Conservation (phyloP, 2,888 invertebrate species). For the Pteria penguin region DNA sequence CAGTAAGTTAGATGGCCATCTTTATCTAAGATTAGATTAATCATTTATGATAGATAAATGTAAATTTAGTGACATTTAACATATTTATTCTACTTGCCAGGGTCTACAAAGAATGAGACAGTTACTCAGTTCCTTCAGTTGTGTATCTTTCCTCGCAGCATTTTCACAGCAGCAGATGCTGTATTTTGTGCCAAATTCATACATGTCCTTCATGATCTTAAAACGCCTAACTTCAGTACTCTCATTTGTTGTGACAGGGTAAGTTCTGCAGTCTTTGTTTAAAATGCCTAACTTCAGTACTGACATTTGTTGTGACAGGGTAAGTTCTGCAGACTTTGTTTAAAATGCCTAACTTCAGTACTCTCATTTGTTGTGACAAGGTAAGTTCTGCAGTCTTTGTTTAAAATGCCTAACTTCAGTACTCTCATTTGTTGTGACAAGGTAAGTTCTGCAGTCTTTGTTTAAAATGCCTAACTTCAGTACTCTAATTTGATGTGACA, state of each 20-base stretch:
- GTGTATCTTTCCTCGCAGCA: constrained; percentile 97
- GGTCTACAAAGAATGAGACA: constrained; percentile 96
- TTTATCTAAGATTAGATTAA: no score
- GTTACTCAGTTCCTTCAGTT: constrained; percentile 97
- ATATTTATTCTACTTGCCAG: constrained; percentile 77
- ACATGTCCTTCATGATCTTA: constrained; percentile 94
- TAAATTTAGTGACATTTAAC: background rate
- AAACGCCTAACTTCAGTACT: constrained; percentile 98
- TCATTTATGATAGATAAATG: no score
- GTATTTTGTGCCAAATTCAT: constrained; percentile 98
- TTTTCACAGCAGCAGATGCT: constrained; percentile 97
- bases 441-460: no score
- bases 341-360: constrained; percentile 97
- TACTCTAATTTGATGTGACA: no score
- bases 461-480: no score
- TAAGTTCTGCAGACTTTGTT: no score
- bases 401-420: constrained; percentile 97
- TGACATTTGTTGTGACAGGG: constrained; percentile 96
- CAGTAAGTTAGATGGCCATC: no score
- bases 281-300: constrained; percentile 99
- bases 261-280: no score
- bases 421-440: constrained; percentile 98
- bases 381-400: no score
- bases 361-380: constrained; percentile 97
- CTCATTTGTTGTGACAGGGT: constrained; percentile 98